Conservation (phyloP, 2,113 vertebrate genomes). For the Anser cygnoides region DNA sequence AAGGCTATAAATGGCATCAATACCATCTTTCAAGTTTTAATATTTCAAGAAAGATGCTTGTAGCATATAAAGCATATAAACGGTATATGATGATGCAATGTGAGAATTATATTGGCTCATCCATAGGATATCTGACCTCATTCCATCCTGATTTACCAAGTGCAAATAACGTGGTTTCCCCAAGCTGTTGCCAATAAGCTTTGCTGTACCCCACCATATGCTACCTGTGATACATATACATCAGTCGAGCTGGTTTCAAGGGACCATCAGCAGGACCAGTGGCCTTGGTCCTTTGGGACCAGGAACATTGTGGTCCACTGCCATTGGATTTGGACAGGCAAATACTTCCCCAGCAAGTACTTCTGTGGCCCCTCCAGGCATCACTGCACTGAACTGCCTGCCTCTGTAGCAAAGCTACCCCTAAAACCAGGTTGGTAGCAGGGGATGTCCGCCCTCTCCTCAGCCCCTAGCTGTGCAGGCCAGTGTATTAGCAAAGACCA, state of each 20-base stretch:
- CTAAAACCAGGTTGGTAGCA: neutral
- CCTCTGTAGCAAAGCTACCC: neutral
- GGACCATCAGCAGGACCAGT: neutral
- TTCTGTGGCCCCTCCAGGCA: neutral
- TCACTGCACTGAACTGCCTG: neutral
- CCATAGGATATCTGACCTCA: neutral
- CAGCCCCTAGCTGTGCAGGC: fast-evolving
- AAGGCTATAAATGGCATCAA: slow-evolving; percentile 9
- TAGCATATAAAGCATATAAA: neutral
- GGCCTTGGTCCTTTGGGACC: neutral
- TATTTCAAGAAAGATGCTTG: neutral
- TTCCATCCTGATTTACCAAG: neutral
- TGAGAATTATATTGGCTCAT: neutral
- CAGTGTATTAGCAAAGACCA: neutral
- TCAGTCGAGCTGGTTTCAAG: neutral
- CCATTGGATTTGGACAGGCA: neutral
- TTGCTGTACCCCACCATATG: neutral
- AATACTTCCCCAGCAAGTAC: neutral
- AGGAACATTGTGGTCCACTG: neutral
- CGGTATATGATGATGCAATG: neutral
- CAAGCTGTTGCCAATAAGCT: neutral
- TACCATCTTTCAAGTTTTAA: slow-evolving; percentile 7
- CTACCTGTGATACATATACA: neutral
- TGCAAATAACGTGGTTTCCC: neutral
- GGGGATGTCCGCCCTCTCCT: neutral